A percentile compares a stretch with the other conserved stretches of the same genome.
phyloP scores from a whole-genome alignment of 2,888 invertebrate species.

The Euzophera pinguis region DNA sequence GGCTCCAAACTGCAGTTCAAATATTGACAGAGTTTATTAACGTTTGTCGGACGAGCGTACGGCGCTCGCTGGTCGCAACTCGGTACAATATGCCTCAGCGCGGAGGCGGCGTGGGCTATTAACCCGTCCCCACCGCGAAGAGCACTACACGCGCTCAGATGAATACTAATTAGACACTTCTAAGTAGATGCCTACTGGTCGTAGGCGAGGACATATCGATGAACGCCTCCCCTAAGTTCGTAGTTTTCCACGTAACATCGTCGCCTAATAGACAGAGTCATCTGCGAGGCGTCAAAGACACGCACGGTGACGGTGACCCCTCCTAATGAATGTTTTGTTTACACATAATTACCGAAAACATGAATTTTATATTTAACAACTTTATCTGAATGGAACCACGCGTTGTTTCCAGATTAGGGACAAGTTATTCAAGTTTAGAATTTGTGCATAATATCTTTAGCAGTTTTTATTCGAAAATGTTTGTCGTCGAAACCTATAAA shows the following conservation, averaged over 20 bases:
- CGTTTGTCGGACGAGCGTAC: slow-evolving; percentile 59
- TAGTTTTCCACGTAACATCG: slow-evolving; percentile 23
- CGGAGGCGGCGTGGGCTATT: slow-evolving; percentile 79
- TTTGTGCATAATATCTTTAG: too few species aligned
- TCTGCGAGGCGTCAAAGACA: slow-evolving; percentile 16
- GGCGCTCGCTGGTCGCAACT: slow-evolving; percentile 71
- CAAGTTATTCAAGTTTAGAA: too few species aligned
- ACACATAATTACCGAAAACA: slow-evolving; percentile 12
- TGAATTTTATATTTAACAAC: slow-evolving; percentile 2
- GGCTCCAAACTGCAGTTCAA: slow-evolving; percentile 53
- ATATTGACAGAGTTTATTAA: slow-evolving; percentile 67
- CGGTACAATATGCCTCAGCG: slow-evolving; percentile 77
- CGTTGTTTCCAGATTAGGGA: too few species aligned
- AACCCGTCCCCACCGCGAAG: slow-evolving; percentile 79
- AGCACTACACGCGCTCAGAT: slow-evolving; percentile 76
- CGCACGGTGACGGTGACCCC: slow-evolving; percentile 10
- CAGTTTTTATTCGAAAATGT: too few species aligned
- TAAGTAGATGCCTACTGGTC: slow-evolving; percentile 50
- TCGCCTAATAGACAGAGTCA: slow-evolving; percentile 1
- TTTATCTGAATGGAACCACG: not conserved
- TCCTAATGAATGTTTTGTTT: slow-evolving; percentile 17
- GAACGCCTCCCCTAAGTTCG: slow-evolving; percentile 18
- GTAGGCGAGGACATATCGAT: slow-evolving; percentile 17
- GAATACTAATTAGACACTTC: slow-evolving; percentile 76
- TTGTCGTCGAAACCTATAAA: too few species aligned